These are phyloP conservation scores for Stichodactyla mertensii DNA, from an alignment of 64 coral and sea anemone genomes.

Conservation along the genomic window DNA sequence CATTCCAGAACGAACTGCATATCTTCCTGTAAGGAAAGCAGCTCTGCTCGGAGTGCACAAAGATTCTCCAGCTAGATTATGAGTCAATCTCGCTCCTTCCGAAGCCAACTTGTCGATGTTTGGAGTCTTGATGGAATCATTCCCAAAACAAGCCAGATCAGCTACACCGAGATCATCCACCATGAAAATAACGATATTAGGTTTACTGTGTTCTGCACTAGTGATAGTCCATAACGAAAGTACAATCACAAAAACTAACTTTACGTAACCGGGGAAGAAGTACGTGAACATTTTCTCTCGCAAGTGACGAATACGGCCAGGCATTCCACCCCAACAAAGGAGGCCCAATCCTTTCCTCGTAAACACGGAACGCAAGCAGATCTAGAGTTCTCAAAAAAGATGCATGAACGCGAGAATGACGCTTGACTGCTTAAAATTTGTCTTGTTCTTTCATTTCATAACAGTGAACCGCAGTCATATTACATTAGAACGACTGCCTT, in stretches of 20 bases:
- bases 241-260: neutral
- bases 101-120: slow-evolving; percentile 68
- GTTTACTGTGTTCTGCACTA: neutral
- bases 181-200: slow-evolving; percentile 47
- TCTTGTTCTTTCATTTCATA: no score
- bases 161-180: slow-evolving; percentile 73
- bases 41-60: slow-evolving; percentile 65
- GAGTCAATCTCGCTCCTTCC: slow-evolving; percentile 41
- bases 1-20: slow-evolving; percentile 46
- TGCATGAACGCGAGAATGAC: no score
- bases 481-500: no score
- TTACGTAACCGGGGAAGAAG: no score
- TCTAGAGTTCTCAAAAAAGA: no score
- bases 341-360: no score
- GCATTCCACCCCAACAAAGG: neutral
- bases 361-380: no score
- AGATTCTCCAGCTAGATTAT: slow-evolving; percentile 48
- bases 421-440: no score
- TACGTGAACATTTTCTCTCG: no score
- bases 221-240: neutral
- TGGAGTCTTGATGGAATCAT: slow-evolving; percentile 65
- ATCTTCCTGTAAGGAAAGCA: slow-evolving; percentile 60
- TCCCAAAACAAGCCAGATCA: slow-evolving; percentile 73
- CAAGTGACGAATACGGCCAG: neutral
- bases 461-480: no score